These are phyloP conservation scores for Macrotrachela quadricornifera DNA, from an alignment of 1,140 invertebrate species.

Conservation along the genomic window DNA sequence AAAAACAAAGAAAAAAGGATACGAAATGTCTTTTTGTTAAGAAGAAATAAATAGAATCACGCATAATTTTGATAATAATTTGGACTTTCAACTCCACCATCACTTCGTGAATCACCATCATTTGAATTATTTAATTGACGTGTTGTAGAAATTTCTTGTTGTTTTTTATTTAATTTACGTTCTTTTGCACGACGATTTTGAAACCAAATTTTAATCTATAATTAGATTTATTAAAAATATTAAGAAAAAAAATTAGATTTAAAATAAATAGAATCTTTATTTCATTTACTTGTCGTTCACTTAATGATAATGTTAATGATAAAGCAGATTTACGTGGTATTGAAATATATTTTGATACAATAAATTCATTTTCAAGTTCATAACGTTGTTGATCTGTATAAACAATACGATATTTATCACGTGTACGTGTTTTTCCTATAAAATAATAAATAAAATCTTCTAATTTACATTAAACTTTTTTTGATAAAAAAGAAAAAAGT, in stretches of 20 bases:
- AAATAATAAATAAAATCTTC: no score
- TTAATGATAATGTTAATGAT: slow-evolving; percentile 53
- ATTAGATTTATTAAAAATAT: not conserved
- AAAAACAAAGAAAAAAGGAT: no score
- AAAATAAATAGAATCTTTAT: not conserved
- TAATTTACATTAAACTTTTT: no score
- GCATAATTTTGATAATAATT: no score
- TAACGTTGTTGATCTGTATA: slow-evolving; percentile 84
- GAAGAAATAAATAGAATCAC: no score
- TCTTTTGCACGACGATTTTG: slow-evolving; percentile 10
- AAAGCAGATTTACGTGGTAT: slow-evolving; percentile 77
- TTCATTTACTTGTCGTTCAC: slow-evolving; percentile 59
- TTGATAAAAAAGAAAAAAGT: no score
- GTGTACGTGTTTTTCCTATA: slow-evolving; percentile 47
- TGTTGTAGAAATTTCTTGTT: no score
- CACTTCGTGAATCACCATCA: no score
- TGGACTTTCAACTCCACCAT: no score
- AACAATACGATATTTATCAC: slow-evolving; percentile 94
- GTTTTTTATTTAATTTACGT: slow-evolving; percentile 5
- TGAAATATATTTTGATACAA: slow-evolving; percentile 77
- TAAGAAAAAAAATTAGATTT: not conserved
- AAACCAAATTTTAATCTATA: slow-evolving; percentile 10
- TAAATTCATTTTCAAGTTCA: slow-evolving; percentile 93
- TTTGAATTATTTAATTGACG: no score
- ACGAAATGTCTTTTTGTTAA: no score